These are phyloP conservation scores for Laticauda colubrina DNA, from an alignment of 2,113 vertebrate species.

Conservation along the genomic window DNA sequence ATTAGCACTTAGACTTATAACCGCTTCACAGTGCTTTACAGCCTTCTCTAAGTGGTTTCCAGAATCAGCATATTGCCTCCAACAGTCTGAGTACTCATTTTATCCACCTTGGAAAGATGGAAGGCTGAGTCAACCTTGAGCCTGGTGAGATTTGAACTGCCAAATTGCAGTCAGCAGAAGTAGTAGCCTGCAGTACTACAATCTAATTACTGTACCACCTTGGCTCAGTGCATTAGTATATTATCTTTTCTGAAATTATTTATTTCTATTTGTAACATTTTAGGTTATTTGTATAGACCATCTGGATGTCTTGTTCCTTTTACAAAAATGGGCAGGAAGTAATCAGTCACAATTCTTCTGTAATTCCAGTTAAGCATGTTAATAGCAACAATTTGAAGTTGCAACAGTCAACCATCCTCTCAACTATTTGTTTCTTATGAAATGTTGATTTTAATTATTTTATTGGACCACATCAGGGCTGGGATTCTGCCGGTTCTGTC, in stretches of 20 bases:
- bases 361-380: not conserved
- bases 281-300: not conserved
- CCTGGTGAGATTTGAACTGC: too few relatives aligned
- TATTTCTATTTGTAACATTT: not conserved
- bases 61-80: too few relatives aligned
- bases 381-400: not conserved
- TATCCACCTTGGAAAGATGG: too few relatives aligned
- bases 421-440: not conserved
- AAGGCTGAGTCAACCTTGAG: too few relatives aligned
- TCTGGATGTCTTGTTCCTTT: not conserved
- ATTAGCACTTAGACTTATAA: too few relatives aligned
- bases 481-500: too few relatives aligned
- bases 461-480: not conserved
- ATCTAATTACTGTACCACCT: too few relatives aligned
- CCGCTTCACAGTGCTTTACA: too few relatives aligned
- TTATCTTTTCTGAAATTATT: not conserved
- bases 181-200: too few relatives aligned
- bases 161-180: too few relatives aligned
- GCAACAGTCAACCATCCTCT: not conserved
- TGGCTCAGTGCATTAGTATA: not conserved
- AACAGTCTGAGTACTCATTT: too few relatives aligned
- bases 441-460: not conserved
- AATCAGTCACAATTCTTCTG: not conserved
- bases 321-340: not conserved
- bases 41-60: too few relatives aligned